These are phyloP conservation scores for Trichonephila clavata DNA, from an alignment of 1,140 invertebrate species.

Conservation along the genomic window DNA sequence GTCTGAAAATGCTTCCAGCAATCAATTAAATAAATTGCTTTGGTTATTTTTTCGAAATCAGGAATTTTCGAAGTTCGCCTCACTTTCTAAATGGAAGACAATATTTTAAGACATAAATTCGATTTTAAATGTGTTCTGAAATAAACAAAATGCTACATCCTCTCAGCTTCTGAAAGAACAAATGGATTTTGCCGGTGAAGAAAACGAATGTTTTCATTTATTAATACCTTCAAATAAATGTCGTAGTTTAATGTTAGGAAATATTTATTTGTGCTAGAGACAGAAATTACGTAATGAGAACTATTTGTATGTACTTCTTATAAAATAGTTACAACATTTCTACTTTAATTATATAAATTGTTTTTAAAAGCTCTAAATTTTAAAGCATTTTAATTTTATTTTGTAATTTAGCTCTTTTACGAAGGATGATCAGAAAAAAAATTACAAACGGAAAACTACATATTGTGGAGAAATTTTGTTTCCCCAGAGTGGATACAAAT, in stretches of 20 bases:
- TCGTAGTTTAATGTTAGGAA: not conserved
- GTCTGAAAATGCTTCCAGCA: not conserved
- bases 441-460: too few species aligned
- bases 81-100: slow-evolving; percentile 18
- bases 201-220: not conserved
- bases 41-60: not conserved
- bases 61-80: not conserved
- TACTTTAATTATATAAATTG: too few species aligned
- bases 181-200: not conserved
- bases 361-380: too few species aligned
- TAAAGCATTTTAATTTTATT: too few species aligned
- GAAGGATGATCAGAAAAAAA: too few species aligned
- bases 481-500: too few species aligned
- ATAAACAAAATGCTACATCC: not conserved
- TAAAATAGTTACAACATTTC: too few species aligned
- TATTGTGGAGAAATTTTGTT: too few species aligned
- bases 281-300: too few species aligned
- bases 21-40: slow-evolving; percentile 37
- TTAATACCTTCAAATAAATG: not conserved
- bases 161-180: not conserved
- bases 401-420: too few species aligned
- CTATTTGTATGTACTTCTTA: too few species aligned
- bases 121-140: slow-evolving; percentile 40
- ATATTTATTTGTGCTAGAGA: not conserved
- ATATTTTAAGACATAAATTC: slow-evolving; percentile 30